These are phyloP conservation scores for Drosophila testacea DNA, from an alignment of 2,888 invertebrate species.

Conservation along the genomic window DNA sequence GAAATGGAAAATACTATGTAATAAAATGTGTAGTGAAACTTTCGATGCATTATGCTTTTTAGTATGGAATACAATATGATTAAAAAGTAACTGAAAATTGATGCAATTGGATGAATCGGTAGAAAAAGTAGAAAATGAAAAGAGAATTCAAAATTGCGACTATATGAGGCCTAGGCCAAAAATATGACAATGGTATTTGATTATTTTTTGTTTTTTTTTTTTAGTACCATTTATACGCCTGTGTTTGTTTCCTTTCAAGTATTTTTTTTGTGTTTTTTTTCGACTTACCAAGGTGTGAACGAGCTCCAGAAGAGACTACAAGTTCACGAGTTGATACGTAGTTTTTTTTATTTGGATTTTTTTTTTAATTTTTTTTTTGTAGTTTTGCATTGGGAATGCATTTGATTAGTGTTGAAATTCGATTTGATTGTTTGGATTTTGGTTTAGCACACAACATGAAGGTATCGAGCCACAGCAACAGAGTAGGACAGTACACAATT, in stretches of 20 bases:
- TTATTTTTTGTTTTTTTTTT: background rate
- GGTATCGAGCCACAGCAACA: conserved; percentile 85
- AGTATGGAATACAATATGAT: conserved; percentile 13
- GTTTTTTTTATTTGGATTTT: conserved; percentile 54
- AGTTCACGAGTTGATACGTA: conserved; percentile 77
- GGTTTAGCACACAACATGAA: conserved; percentile 84
- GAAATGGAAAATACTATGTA: conserved; percentile 1
- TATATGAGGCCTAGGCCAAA: conserved; percentile 45
- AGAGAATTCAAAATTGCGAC: conserved; percentile 40
- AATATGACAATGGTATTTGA: conserved; percentile 34
- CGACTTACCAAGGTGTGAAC: conserved; percentile 99
- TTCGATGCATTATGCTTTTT: conserved; percentile 50
- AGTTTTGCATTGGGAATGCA: conserved; percentile 65
- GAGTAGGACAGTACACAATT: conserved; percentile 85
- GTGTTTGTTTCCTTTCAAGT: conserved; percentile 63
- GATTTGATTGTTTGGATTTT: conserved; percentile 66
- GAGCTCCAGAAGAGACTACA: conserved; percentile 99
- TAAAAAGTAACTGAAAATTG: conserved; percentile 36
- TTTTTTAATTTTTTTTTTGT: conserved; percentile 50
- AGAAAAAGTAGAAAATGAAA: conserved; percentile 27
- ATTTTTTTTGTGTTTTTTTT: conserved; percentile 85
- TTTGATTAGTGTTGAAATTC: conserved; percentile 66
- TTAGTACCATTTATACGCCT: conserved; percentile 56
- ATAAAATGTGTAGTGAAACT: conserved; percentile 45
- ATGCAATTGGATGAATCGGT: conserved; percentile 47